phyloP scores from a whole-genome alignment of 1,140 invertebrate genomes.

The Drosophila parvula region DNA sequence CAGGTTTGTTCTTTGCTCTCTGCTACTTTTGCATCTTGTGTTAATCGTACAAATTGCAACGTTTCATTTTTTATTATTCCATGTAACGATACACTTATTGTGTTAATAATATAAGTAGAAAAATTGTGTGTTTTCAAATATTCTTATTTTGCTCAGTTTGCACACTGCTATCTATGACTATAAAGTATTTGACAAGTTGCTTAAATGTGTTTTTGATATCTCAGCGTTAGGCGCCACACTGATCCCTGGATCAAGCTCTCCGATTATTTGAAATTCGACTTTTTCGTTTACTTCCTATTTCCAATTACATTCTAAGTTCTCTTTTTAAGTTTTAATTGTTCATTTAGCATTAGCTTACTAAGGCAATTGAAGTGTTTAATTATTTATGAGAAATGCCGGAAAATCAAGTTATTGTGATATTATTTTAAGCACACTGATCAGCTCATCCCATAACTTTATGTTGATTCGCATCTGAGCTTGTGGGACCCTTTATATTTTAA shows the following conservation, averaged over 20 bases:
- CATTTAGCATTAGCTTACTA: constrained; percentile 24
- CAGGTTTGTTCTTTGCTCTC: constrained; percentile 41
- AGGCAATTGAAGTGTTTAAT: constrained; percentile 55
- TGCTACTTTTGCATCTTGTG: constrained; percentile 19
- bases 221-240: constrained; percentile 10
- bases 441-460: constrained; percentile 21
- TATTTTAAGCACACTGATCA: constrained; percentile 73
- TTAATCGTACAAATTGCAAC: not conserved
- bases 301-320: constrained; percentile 33
- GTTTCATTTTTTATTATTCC: constrained; percentile 10
- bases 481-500: constrained; percentile 29
- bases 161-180: not conserved
- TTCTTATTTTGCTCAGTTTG: constrained; percentile 10
- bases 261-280: not conserved
- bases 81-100: constrained; percentile 11
- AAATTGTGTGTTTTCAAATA: constrained; percentile 21
- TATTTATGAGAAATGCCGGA: constrained; percentile 17
- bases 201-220: constrained; percentile 22
- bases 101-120: constrained; percentile 38
- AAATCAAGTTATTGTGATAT: constrained; percentile 79
- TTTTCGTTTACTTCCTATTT: constrained; percentile 21
- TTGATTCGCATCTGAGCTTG: constrained; percentile 42
- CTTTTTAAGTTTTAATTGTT: constrained; percentile 31
- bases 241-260: constrained; percentile 7
- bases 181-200: constrained; percentile 7